Evolutionary conservation across 2,797 vertebrate genomes (phyloP).

Genomic region (Eleutherodactylus coqui): DNA sequence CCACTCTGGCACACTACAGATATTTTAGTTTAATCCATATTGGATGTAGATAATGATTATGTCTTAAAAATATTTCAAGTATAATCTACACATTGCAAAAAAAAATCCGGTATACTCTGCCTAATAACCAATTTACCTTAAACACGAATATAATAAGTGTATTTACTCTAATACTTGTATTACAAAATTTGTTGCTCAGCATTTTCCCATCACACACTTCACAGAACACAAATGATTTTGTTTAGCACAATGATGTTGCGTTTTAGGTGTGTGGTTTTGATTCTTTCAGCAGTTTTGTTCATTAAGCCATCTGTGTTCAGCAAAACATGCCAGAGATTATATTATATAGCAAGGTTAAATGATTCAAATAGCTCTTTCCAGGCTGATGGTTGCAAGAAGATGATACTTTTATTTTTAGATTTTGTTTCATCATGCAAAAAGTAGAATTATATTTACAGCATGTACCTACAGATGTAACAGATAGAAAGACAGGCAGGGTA

Average conservation of each 20-base stretch:
- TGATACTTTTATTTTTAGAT: background rate
- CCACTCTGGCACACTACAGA: too few species aligned
- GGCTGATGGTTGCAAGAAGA: conserved; percentile 1
- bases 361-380: conserved; percentile 22
- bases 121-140: background rate
- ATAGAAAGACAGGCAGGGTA: too few species aligned
- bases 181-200: conserved; percentile 4
- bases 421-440: conserved; percentile 16
- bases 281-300: conserved; percentile 44
- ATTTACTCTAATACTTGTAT: background rate
- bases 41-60: background rate
- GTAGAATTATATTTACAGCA: background rate
- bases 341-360: conserved; percentile 37
- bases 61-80: background rate
- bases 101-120: background rate
- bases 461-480: background rate
- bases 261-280: conserved; percentile 35
- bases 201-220: conserved; percentile 25
- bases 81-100: background rate
- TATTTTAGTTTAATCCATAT: background rate
- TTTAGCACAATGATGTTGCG: conserved; percentile 1
- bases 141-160: background rate
- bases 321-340: conserved; percentile 18
- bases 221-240: conserved; percentile 4
- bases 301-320: conserved; percentile 52